phyloP scores from a whole-genome alignment of 2,113 vertebrate genomes.

The Trichomycterus rosablanca region DNA sequence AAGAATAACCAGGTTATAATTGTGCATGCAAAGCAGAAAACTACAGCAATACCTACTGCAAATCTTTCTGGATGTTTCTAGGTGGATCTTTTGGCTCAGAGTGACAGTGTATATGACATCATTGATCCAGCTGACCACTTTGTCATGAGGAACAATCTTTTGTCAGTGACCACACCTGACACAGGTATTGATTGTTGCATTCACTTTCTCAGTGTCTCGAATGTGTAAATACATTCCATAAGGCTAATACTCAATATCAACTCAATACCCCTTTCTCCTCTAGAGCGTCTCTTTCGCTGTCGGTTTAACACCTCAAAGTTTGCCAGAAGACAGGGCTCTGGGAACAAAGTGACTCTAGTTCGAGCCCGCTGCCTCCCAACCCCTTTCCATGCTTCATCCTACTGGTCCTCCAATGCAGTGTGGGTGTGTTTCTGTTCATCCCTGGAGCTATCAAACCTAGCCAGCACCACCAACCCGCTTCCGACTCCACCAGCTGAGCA shows the following conservation, averaged over 20 bases:
- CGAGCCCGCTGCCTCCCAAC: constrained; percentile 76
- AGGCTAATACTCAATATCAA: background rate
- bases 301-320: constrained; percentile 88
- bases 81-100: constrained; percentile 85
- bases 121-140: constrained; percentile 79
- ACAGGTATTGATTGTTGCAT: constrained; percentile 60
- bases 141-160: constrained; percentile 76
- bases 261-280: background rate
- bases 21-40: too few species aligned
- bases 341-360: constrained; percentile 83
- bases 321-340: constrained; percentile 80
- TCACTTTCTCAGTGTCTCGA: too few species aligned
- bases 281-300: constrained; percentile 82
- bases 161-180: constrained; percentile 66
- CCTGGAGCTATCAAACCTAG: constrained; percentile 69
- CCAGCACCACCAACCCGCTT: constrained; percentile 37
- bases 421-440: constrained; percentile 87
- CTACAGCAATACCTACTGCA: background rate
- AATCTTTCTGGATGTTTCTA: constrained; percentile 43
- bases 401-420: constrained; percentile 83
- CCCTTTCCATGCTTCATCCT: constrained; percentile 69
- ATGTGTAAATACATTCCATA: background rate
- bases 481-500: constrained; percentile 58
- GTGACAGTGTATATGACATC: constrained; percentile 85
- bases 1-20: too few species aligned